Evolutionary conservation across 2,797 vertebrate species (phyloP), one percentile per base, ranked within the genome.

Genomic region (Alcedo atthis): DNA sequence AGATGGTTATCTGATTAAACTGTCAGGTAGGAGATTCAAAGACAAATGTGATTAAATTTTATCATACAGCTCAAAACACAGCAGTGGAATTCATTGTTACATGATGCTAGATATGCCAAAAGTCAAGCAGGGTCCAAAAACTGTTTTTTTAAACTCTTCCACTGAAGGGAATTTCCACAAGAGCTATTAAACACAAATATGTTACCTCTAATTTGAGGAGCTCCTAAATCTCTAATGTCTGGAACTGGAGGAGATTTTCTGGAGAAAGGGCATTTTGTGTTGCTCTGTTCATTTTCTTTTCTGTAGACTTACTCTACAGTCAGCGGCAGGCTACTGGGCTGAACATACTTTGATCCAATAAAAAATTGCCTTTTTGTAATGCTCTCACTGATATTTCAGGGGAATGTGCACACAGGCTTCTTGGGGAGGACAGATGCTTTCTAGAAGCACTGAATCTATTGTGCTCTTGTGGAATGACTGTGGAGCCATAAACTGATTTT

Each of bases 221-320:
- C 67, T 53, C 15, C 40, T 45, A 15, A 45, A n/a, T 76, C 40
- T 82, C 8, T 66, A 48, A 24, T 5, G 26, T 17, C 13, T 59
- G 26, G 10, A 82, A 62, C 1, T 0, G 0, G 16, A 12, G 14
- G 9, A 74, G 12, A 5, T 8, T 73, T 85, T 7, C 9, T 57
- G n/a, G 13, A n/a, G 4, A 71, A 62, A 69, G 6, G 37, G 9
- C 6, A 5, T 8, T 33, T 69, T 25, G 3, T 57, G 35, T 42
- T 75, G 30, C 9, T 21, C 12, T 55, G 4, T 35, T 40, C 13
- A 2, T 40, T 55, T 26, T 42, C 3, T 70, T 61, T 89, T 46
- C 32, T 15, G 10, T 62, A 54, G 48, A n/a, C 7, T n/a, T 82
- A 2, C 1, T 9, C 13, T 45, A 9, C 12, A 63, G 8, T 55